Conservation (phyloP, 2,797 vertebrate genomes). For the Borostomias antarcticus region DNA sequence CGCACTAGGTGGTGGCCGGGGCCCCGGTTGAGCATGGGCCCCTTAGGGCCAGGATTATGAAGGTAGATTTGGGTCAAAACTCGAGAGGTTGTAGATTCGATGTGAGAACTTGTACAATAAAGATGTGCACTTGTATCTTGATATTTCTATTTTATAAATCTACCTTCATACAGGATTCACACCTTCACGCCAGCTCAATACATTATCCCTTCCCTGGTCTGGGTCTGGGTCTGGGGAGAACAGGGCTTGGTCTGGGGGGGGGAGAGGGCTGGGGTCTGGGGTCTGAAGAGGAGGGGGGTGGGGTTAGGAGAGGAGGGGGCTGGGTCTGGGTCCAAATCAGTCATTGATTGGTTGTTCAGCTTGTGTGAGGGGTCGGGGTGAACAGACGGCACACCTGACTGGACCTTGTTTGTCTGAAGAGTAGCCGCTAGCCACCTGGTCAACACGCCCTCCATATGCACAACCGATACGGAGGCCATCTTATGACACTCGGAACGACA, state of each 20-base stretch:
- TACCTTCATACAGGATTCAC: too few species aligned
- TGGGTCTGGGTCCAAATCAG: constrained; percentile 38
- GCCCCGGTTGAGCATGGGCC: background rate
- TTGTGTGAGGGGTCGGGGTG: background rate
- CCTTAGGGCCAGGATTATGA: too few species aligned
- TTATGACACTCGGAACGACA: background rate
- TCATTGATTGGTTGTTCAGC: constrained; percentile 27
- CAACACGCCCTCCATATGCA: background rate
- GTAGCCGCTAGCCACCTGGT: background rate
- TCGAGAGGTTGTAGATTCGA: too few species aligned
- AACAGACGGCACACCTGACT: constrained; percentile 33
- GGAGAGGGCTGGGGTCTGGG: too few species aligned
- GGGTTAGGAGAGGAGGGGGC: constrained; percentile 8
- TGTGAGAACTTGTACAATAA: too few species aligned
- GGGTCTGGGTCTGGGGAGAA: too few species aligned
- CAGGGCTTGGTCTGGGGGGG: too few species aligned
- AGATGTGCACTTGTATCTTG: too few species aligned
- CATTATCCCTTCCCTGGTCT: background rate
- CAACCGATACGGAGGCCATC: background rate
- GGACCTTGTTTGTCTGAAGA: background rate
- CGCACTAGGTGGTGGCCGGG: constrained; percentile 3
- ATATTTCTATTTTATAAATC: too few species aligned
- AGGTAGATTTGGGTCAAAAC: too few species aligned
- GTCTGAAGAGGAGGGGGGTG: too few species aligned
- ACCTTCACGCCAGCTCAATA: background rate